A percentile compares a stretch with the other conserved stretches of the same genome.
These are phyloP conservation scores for Nemoura dubitans DNA, from an alignment of 2,888 invertebrate genomes.

Conservation along the genomic window DNA sequence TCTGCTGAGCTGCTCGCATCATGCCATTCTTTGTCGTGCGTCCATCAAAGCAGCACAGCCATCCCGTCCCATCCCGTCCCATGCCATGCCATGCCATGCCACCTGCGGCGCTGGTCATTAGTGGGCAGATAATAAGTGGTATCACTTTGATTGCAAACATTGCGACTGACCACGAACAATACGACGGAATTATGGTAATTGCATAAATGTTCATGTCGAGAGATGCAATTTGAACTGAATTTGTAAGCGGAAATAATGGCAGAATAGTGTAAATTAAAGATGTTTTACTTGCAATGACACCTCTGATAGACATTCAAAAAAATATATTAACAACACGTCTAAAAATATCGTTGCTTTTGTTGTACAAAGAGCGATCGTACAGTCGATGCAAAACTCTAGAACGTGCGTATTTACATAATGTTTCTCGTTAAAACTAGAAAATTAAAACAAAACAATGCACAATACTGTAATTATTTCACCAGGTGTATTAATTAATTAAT, in stretches of 20 bases:
- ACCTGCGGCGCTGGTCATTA: background rate
- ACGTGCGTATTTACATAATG: background rate
- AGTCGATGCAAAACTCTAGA: background rate
- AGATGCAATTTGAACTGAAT: background rate
- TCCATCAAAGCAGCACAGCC: background rate
- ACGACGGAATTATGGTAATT: background rate
- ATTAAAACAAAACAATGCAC: background rate
- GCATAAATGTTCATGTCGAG: constrained; percentile 7
- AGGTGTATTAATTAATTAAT: background rate
- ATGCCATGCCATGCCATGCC: background rate
- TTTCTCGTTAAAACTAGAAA: background rate
- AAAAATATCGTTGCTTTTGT: background rate
- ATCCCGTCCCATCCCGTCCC: background rate
- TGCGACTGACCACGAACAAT: constrained; percentile 4
- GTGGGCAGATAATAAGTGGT: background rate
- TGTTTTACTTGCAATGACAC: constrained; percentile 7
- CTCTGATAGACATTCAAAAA: background rate
- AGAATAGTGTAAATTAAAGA: background rate
- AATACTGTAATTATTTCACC: background rate
- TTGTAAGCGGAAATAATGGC: background rate
- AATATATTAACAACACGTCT: background rate
- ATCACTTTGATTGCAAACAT: constrained; percentile 3
- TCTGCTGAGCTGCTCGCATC: background rate
- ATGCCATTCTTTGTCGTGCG: background rate
- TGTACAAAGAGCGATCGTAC: background rate